Conservation (phyloP, 2,113 vertebrate species). For the Psittacula cyanocephala region DNA sequence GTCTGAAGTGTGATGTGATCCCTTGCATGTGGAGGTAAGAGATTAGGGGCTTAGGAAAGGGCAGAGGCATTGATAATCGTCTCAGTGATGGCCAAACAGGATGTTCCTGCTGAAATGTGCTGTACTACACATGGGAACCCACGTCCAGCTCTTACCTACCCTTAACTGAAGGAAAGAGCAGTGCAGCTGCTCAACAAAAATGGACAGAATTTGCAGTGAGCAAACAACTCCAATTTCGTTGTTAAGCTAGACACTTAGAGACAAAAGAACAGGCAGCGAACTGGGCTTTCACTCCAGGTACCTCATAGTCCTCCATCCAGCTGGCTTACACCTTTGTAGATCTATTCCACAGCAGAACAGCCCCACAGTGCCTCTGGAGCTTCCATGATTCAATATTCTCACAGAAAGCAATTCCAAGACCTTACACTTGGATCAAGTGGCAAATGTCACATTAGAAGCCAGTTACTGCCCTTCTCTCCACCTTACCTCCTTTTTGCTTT, state of each 20-base stretch:
- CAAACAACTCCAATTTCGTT: neutral
- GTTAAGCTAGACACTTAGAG: neutral
- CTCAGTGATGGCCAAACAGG: neutral
- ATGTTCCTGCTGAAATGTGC: neutral
- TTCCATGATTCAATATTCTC: neutral
- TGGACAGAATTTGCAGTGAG: neutral
- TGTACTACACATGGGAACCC: neutral
- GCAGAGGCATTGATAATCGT: neutral
- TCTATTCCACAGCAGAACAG: neutral
- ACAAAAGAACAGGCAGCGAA: neutral
- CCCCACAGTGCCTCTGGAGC: neutral
- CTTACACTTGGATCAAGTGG: neutral
- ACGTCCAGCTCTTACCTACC: neutral
- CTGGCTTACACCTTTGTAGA: neutral
- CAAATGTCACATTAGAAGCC: neutral
- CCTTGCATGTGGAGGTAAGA: neutral
- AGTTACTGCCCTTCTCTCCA: neutral
- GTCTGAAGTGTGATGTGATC: neutral
- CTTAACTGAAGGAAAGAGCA: neutral
- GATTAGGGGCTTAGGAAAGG: neutral
- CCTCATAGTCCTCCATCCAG: neutral
- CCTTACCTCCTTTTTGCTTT: constrained; percentile 72
- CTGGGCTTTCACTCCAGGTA: neutral
- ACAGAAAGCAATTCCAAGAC: neutral
- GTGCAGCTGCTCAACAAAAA: neutral